A percentile compares a stretch with the other conserved stretches of the same genome.
These are phyloP conservation scores for Melanotaenia pygmaea DNA, from an alignment of 2,797 vertebrate genomes.

Conservation along the genomic window DNA sequence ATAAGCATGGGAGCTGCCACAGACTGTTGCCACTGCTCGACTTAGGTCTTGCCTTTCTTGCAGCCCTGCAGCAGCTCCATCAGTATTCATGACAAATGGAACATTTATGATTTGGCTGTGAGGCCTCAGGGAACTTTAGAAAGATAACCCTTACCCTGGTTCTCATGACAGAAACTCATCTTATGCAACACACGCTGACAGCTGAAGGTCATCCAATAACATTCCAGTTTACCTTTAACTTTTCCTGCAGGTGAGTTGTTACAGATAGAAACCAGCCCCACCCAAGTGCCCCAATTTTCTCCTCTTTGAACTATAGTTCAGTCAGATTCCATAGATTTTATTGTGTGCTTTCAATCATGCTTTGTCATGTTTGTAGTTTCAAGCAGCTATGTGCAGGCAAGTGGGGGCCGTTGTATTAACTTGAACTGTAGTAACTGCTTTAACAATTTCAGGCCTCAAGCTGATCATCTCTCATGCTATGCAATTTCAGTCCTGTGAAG, in stretches of 20 bases:
- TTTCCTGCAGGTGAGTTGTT: constrained; percentile 39
- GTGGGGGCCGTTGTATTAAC: constrained; percentile 16
- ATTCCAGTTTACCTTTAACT: constrained; percentile 24
- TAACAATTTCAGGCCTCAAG: constrained; percentile 17
- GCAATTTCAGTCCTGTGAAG: constrained; percentile 24
- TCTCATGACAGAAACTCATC: constrained; percentile 27
- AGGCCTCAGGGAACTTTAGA: not conserved
- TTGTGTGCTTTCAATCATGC: constrained; percentile 9
- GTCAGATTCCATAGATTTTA: constrained; percentile 53
- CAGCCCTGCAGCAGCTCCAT: constrained; percentile 23
- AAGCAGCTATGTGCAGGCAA: constrained; percentile 38
- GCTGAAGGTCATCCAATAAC: constrained; percentile 9
- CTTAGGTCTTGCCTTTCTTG: not conserved
- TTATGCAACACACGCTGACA: constrained; percentile 25
- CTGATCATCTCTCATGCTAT: constrained; percentile 38
- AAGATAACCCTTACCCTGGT: constrained; percentile 6
- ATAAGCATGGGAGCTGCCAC: not conserved
- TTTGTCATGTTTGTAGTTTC: constrained; percentile 26
- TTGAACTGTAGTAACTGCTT: constrained; percentile 20
- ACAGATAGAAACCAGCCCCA: not conserved
- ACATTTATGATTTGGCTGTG: constrained; percentile 33
- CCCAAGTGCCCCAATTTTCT: not conserved
- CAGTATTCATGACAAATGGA: constrained; percentile 47
- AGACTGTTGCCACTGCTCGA: constrained; percentile 1
- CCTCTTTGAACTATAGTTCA: not conserved